Evolutionary conservation across 2,113 vertebrate species (phyloP).

Genomic region (Myiagra hebetior): DNA sequence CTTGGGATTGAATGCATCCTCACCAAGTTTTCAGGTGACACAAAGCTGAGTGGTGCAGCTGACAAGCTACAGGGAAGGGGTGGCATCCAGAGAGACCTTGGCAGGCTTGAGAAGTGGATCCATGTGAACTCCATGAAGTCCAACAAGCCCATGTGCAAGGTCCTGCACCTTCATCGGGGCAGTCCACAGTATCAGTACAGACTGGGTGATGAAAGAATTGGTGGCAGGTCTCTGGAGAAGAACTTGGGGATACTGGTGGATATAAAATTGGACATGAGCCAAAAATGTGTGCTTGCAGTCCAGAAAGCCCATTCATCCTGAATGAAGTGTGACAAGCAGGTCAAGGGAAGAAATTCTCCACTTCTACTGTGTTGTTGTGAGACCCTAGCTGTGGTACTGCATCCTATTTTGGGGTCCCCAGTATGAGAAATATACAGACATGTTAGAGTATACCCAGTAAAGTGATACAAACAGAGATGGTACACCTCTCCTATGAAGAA

Average conservation of each 20-base stretch:
- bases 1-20: background rate
- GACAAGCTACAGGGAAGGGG: background rate
- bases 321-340: background rate
- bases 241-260: background rate
- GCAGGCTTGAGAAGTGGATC: background rate
- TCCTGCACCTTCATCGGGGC: rapidly evolving
- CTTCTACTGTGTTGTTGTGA: background rate
- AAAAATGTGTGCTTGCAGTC: background rate
- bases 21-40: background rate
- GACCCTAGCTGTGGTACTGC: background rate
- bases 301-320: background rate
- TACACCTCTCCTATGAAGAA: background rate
- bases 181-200: background rate
- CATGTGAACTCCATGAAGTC: background rate
- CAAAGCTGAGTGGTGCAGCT: background rate
- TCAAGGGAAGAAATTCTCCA: background rate
- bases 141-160: background rate
- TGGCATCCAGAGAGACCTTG: background rate
- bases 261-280: background rate
- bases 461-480: background rate
- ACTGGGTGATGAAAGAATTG: background rate
- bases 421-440: background rate
- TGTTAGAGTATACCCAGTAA: background rate
- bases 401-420: background rate
- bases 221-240: background rate